A percentile compares a stretch with the other conserved stretches of the same genome.
Conservation (phyloP, 2,797 vertebrate species). For the Acrossocheilus fasciatus region DNA sequence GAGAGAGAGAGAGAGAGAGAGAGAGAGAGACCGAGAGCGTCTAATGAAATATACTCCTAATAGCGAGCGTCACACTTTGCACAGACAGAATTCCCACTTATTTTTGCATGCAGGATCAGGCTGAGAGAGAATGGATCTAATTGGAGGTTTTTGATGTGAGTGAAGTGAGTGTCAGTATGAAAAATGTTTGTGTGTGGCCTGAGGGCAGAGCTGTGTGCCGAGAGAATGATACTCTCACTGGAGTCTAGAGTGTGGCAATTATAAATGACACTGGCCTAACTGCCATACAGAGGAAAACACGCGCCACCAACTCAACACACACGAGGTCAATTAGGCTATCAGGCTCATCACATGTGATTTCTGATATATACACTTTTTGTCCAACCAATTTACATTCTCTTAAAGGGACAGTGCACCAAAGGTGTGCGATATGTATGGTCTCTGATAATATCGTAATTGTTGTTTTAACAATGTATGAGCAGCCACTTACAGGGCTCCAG, state of each 20-base stretch:
- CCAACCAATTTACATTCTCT: background rate
- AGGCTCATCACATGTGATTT: background rate
- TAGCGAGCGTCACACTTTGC: slow-evolving; percentile 20
- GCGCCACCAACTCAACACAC: slow-evolving; percentile 19
- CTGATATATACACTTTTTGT: background rate
- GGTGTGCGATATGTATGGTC: background rate
- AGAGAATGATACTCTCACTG: slow-evolving; percentile 52
- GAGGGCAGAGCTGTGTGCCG: slow-evolving; percentile 43
- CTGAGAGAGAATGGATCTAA: slow-evolving; percentile 45
- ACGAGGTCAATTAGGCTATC: background rate
- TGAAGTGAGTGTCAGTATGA: slow-evolving; percentile 45
- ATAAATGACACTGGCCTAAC: slow-evolving; percentile 44
- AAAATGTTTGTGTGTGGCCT: slow-evolving; percentile 47
- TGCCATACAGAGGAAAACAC: slow-evolving; percentile 31
- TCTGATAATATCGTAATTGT: background rate
- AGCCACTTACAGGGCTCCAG: background rate
- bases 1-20: background rate
- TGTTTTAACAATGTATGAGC: background rate
- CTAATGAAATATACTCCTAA: slow-evolving; percentile 28
- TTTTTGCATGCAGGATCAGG: slow-evolving; percentile 46
- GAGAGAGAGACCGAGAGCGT: background rate
- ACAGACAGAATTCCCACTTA: slow-evolving; percentile 26
- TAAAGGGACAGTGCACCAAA: background rate
- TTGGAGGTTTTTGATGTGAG: slow-evolving; percentile 55
- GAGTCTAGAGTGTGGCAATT: slow-evolving; percentile 53